phyloP scores from a whole-genome alignment of 1,140 invertebrate genomes.

The Chelonus insularis region DNA sequence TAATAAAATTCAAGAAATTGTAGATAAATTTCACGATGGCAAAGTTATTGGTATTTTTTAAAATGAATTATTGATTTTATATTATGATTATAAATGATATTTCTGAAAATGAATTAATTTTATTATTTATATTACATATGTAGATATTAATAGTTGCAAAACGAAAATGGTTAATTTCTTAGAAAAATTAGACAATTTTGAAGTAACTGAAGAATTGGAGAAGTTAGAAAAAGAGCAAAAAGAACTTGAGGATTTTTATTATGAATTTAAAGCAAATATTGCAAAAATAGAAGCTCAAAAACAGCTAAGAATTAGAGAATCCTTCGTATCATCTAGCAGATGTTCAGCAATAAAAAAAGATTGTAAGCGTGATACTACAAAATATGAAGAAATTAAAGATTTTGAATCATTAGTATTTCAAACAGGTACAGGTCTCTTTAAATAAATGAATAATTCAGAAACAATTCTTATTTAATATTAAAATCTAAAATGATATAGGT shows the following conservation, averaged over 20 bases:
- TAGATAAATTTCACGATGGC: slow-evolving; percentile 33
- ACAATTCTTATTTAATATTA: no score
- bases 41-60: slow-evolving; percentile 42
- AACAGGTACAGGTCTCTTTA: slow-evolving; percentile 42
- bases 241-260: slow-evolving; percentile 39
- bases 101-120: slow-evolving; percentile 4
- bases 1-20: slow-evolving; percentile 34
- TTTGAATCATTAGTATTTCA: slow-evolving; percentile 45
- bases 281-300: slow-evolving; percentile 40
- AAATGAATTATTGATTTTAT: slow-evolving; percentile 6
- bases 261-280: slow-evolving; percentile 36
- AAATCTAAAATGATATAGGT: slow-evolving; percentile 36
- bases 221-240: slow-evolving; percentile 39
- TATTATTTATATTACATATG: slow-evolving; percentile 26
- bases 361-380: neutral
- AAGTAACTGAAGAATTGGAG: slow-evolving; percentile 35
- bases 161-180: slow-evolving; percentile 44
- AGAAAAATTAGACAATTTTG: slow-evolving; percentile 48
- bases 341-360: slow-evolving; percentile 13
- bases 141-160: slow-evolving; percentile 46
- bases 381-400: slow-evolving; percentile 37
- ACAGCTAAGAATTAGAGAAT: slow-evolving; percentile 19
- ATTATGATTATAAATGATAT: slow-evolving; percentile 16
- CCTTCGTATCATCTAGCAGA: neutral
- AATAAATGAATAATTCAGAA: no score